phyloP scores from a whole-genome alignment of 2,888 invertebrate species.

The Stenodema calcarata region DNA sequence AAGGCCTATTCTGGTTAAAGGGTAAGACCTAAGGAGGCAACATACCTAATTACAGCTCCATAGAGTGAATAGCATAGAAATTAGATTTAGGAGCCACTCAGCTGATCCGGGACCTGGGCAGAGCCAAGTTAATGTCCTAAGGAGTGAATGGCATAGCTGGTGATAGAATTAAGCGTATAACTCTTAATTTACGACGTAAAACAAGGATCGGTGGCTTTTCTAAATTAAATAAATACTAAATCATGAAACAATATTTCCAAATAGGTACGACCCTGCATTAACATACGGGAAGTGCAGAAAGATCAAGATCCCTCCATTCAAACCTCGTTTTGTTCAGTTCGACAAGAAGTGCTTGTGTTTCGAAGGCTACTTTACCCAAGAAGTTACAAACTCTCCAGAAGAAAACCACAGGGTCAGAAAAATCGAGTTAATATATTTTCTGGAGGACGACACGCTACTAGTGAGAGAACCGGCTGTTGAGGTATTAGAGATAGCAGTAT shows the following conservation, averaged over 20 bases:
- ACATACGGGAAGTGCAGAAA: conserved; percentile 73
- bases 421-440: conserved; percentile 82
- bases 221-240: too few species aligned
- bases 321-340: conserved; percentile 74
- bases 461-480: conserved; percentile 77
- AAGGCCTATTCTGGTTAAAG: too few species aligned
- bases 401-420: conserved; percentile 74
- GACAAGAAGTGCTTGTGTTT: conserved; percentile 81
- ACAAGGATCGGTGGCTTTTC: too few species aligned
- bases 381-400: conserved; percentile 75
- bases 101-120: too few species aligned
- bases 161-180: too few species aligned
- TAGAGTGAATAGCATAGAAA: too few species aligned
- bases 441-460: conserved; percentile 83
- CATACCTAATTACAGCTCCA: too few species aligned
- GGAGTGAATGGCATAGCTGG: too few species aligned
- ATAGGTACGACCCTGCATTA: conserved; percentile 71
- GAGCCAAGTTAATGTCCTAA: too few species aligned
- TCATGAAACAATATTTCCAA: not conserved
- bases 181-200: too few species aligned
- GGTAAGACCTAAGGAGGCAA: too few species aligned
- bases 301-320: conserved; percentile 67
- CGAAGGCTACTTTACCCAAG: conserved; percentile 82
- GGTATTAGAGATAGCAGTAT: conserved; percentile 66
- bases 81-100: too few species aligned